Percentiles rank a stretch among this genome's conserved stretches.
Evolutionary conservation across 2,797 vertebrate species (phyloP).

Genomic region (Malurus leucopterus): DNA sequence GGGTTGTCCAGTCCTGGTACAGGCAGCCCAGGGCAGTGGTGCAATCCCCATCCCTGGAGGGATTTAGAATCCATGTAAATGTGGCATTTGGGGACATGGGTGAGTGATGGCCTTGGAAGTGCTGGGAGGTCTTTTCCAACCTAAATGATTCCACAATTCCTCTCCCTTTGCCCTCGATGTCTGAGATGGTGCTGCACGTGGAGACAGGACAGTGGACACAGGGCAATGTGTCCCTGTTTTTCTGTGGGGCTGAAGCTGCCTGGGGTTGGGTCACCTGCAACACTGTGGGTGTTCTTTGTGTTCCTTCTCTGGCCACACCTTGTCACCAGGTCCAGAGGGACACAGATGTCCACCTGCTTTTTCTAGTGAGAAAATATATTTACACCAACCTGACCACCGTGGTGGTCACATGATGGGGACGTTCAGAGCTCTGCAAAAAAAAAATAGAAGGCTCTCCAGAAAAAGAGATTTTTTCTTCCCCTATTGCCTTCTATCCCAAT

Average conservation of each 20-base stretch:
- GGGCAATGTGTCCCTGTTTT: neutral
- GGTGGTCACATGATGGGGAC: fast-evolving
- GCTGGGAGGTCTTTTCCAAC: neutral
- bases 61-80: neutral
- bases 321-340: neutral
- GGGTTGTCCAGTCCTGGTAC: fast-evolving
- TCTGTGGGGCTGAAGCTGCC: neutral
- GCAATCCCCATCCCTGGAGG: neutral
- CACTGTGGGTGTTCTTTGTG: neutral
- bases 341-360: fast-evolving
- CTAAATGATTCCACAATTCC: neutral
- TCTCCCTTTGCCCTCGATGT: neutral
- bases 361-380: neutral
- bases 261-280: neutral
- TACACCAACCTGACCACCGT: fast-evolving
- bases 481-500: neutral
- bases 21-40: neutral
- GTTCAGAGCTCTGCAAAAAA: neutral
- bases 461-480: neutral
- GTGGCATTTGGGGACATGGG: neutral
- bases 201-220: neutral
- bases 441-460: neutral
- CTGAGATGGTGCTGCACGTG: fast-evolving
- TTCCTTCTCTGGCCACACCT: neutral
- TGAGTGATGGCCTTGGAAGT: neutral